Evolutionary conservation across 2,888 invertebrate genomes (phyloP).

Genomic region (Microplitis deprimator): DNA sequence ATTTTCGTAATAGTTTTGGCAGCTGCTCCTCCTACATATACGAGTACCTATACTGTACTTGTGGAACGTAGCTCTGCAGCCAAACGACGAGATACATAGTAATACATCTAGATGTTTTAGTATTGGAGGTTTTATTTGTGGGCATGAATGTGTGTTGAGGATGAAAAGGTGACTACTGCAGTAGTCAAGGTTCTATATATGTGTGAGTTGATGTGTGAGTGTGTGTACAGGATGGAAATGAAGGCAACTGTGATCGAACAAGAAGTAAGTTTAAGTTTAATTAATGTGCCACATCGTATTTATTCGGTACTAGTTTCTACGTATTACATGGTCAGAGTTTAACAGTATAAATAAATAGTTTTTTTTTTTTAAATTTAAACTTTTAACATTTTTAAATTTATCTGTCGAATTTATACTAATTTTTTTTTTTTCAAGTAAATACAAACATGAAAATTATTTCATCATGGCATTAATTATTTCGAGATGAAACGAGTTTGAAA

Average conservation of each 20-base stretch:
- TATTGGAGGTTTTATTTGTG: slow-evolving; percentile 27
- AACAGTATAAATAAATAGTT: not conserved
- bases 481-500: too few relatives aligned
- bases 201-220: slow-evolving; percentile 46
- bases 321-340: slow-evolving; percentile 38
- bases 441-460: too few relatives aligned
- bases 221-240: slow-evolving; percentile 37
- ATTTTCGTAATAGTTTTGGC: slow-evolving; percentile 63
- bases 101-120: slow-evolving; percentile 25
- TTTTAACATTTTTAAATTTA: not conserved
- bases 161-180: slow-evolving; percentile 1
- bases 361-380: not conserved
- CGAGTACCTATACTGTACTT: slow-evolving; percentile 38
- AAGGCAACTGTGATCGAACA: slow-evolving; percentile 50
- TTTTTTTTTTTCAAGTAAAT: too few relatives aligned
- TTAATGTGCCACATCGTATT: slow-evolving; percentile 65
- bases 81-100: slow-evolving; percentile 33
- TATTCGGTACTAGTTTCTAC: slow-evolving; percentile 51
- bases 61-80: slow-evolving; percentile 44
- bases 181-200: not conserved
- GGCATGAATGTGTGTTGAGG: not conserved
- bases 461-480: too few relatives aligned
- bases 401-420: too few relatives aligned
- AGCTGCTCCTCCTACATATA: slow-evolving; percentile 52
- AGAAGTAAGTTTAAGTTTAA: slow-evolving; percentile 66